Base-by-base conservation (phyloP, 2,797 vertebrate genomes). In the Bothrops alternatus region DNA sequence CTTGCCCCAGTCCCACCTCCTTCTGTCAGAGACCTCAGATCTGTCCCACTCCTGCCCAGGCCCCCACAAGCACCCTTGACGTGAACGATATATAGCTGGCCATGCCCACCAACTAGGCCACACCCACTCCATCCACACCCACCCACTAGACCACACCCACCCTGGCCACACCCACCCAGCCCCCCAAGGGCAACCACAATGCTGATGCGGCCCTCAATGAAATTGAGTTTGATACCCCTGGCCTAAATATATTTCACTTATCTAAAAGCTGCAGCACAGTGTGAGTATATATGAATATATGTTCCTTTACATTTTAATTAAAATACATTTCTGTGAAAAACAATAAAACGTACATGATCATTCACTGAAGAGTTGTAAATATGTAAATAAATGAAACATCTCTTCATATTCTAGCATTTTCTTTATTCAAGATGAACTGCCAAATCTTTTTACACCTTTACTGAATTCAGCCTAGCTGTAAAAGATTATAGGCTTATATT, bases 231-330 rank as follows among this genome's bases (percentile, higher is more conserved):
- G 42, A 42, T 3, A 42, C 42, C 42, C 42, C 42, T 42, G 42
- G 6, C 37, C 16, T 37, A 69, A 55, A 91, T 50, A 91, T 93
- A 61, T 92, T 92, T 78, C 25, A 26, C 78, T 95, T n/a, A 47
- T 58, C 87, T 69, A 88, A 88, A 90, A 85, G 13, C 37, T 93
- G 65, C 60, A 92, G 65, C 50, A 89, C 20, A 5, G 63, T 90
- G 90, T 56, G 89, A 73, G 87, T 91, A 78, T 0, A 20, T 92
- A 94, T 89, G 13, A 94, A 93, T 57, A 56, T 16, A 32, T 6
- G 92, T 94, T 94, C 2, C 37, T 93, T 95, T 91, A 91, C 86
- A 60, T 42, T 89, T 47, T 63, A 55, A 11, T 53, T 85, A 18
- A 96, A 92, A 91, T 88, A 60, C 25, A 69, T 3, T 90, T 78